These are phyloP conservation scores for Aphis craccivora DNA, from an alignment of 1,140 invertebrate genomes.

Conservation along the genomic window DNA sequence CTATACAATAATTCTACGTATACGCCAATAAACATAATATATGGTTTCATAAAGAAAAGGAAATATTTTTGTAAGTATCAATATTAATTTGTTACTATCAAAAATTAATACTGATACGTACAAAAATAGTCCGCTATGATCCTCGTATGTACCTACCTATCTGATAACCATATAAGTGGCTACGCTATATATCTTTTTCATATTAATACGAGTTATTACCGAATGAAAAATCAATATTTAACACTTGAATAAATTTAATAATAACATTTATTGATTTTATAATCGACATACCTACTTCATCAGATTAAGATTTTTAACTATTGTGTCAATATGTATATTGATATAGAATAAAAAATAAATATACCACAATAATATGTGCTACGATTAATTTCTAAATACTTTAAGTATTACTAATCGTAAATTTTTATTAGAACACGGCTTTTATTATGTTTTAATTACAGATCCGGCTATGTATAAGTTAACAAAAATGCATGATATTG, in stretches of 20 bases:
- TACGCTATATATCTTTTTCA: background rate
- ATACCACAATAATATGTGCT: background rate
- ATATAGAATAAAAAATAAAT: background rate
- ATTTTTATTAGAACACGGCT: background rate
- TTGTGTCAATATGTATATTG: background rate
- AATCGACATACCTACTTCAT: background rate
- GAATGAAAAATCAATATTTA: background rate
- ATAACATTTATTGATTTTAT: background rate
- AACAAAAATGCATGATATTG: background rate
- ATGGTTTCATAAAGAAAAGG: background rate
- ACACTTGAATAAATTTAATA: background rate
- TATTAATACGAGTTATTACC: background rate
- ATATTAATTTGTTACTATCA: background rate
- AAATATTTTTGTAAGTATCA: background rate
- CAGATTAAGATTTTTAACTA: background rate
- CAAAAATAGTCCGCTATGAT: background rate
- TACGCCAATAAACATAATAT: background rate
- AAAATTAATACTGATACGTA: background rate
- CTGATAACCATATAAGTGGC: background rate
- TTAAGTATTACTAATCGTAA: background rate
- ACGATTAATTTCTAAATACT: background rate
- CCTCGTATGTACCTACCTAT: no score
- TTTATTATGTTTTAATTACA: constrained; percentile 20
- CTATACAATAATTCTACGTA: background rate
- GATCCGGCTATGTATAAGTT: background rate